Evolutionary conservation across 2,113 vertebrate genomes (phyloP).

Genomic region (Chlamydotis undulata): DNA sequence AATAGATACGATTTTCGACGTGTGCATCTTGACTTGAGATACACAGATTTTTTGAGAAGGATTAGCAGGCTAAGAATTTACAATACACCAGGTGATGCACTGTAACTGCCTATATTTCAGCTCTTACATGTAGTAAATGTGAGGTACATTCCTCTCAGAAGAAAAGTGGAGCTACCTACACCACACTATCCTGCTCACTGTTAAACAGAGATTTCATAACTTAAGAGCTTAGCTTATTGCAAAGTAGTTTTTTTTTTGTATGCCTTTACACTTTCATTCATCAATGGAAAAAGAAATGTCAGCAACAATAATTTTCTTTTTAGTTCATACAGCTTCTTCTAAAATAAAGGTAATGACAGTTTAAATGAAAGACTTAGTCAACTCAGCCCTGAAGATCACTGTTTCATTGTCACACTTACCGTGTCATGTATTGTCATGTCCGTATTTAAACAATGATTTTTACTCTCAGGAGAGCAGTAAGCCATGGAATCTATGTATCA

Average conservation of each 20-base stretch:
- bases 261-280: not conserved
- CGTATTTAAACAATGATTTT: not conserved
- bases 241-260: not conserved
- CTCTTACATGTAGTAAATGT: not conserved
- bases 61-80: not conserved
- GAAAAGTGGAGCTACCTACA: not conserved
- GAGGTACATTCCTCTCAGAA: not conserved
- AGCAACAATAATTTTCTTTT: not conserved
- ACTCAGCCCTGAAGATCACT: not conserved
- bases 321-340: not conserved
- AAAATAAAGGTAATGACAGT: not conserved
- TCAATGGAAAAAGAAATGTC: not conserved
- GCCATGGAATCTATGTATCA: not conserved
- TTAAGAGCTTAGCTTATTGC: not conserved
- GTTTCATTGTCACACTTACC: not conserved
- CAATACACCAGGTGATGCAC: not conserved
- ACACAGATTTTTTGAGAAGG: not conserved
- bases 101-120: not conserved
- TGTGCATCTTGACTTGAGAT: rapidly evolving
- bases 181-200: not conserved
- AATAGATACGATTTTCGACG: not conserved
- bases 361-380: not conserved
- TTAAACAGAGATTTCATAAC: not conserved
- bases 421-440: not conserved
- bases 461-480: not conserved